These are phyloP conservation scores for Mustelus asterias DNA, from an alignment of 2,113 vertebrate species.

Conservation along the genomic window DNA sequence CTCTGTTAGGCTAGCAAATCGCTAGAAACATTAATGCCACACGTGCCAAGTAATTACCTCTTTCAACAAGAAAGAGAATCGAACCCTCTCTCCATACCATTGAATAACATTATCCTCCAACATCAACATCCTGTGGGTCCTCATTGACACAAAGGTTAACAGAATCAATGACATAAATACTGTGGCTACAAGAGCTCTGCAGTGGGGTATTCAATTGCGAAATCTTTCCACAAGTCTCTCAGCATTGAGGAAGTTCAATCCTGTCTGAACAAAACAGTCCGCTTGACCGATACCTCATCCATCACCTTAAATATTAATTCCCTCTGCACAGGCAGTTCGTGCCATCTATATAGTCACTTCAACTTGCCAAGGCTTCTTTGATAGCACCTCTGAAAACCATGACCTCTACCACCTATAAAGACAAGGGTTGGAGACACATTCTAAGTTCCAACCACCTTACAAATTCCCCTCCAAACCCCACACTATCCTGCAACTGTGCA, in stretches of 20 bases:
- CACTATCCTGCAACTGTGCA: background rate
- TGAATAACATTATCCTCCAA: no score
- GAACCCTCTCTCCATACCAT: no score
- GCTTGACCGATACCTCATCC: background rate
- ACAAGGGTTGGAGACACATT: background rate
- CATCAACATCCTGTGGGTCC: no score
- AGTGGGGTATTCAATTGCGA: no score
- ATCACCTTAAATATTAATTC: background rate
- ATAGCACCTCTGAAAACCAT: background rate
- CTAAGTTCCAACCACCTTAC: no score
- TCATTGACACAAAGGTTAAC: no score
- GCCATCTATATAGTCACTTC: background rate
- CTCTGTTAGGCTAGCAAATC: background rate
- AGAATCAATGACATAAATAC: no score
- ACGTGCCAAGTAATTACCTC: no score
- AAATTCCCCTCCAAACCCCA: no score
- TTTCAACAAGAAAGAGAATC: no score
- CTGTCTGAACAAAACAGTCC: background rate
- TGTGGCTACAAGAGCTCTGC: no score
- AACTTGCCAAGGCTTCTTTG: background rate
- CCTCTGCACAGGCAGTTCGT: background rate
- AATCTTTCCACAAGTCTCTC: background rate
- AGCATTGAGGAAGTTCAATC: background rate
- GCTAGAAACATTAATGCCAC: no score
- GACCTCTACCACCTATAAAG: background rate